Evolutionary conservation across 2,113 vertebrate genomes (phyloP), one percentile per base, ranked within the genome.

Genomic region (Tautogolabrus adspersus): DNA sequence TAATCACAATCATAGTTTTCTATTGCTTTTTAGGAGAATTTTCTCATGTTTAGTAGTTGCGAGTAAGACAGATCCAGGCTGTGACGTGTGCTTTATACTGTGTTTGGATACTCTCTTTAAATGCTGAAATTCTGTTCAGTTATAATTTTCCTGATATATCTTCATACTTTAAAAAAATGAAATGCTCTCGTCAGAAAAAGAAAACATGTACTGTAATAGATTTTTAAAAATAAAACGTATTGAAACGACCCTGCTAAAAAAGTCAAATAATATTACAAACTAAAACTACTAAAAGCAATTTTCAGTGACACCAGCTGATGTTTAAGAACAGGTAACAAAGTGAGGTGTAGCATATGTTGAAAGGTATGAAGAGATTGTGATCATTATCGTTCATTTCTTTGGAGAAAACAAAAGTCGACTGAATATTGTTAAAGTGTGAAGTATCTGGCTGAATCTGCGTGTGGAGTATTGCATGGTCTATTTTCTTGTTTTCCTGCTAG

Each of bases 401-500:
- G 51, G n/a, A 58, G 30, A 34, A 75, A 63, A 66, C 56, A 82
- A 65, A 47, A 40, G 37, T 40, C 6, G 0, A 38, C 26, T 57
- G 30, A 58, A 4, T 54, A 59, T 52, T 72, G 42, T 68, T 60
- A 59, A 78, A 44, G 37, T 49, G 59, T 52, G 56, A 47, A 22
- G n/a, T 23, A 74, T 49, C 55, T 16, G 56, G 13, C 22, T 62
- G 52, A 70, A 70, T 71, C 18, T 61, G 56, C 49, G 42, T 26
- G 38, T 73, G 58, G 44, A 79, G 75, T 21, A 79, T 26, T 81
- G 38, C 11, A 22, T 72, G 46, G 40, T 49, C 47, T 49, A 8
- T 6, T 1, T n/a, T 8, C 9, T 47, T 65, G 44, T 54, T 64
- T 67, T 16, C 44, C 9, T 66, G 55, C 12, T 21, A 16, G 21